phyloP scores from a whole-genome alignment of 2,113 vertebrate genomes.

The Tympanuchus pallidicinctus region DNA sequence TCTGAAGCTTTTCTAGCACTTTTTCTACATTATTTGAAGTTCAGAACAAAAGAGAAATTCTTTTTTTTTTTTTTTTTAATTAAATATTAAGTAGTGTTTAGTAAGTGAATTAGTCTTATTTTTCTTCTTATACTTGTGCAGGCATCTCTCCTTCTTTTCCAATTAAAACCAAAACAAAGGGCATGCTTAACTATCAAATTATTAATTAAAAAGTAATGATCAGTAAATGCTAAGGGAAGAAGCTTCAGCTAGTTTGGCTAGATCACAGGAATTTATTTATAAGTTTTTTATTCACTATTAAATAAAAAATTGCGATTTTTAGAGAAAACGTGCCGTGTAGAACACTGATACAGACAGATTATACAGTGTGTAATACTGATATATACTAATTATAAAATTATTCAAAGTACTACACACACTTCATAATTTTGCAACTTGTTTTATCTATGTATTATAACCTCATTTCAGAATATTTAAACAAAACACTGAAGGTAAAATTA shows the following conservation, averaged over 20 bases:
- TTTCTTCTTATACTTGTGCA: neutral
- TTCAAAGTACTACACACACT: neutral
- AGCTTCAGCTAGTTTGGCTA: neutral
- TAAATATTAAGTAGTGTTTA: neutral
- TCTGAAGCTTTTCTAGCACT: neutral
- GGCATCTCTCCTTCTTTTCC: neutral
- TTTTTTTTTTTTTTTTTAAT: neutral
- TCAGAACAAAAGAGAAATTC: neutral
- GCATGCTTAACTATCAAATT: neutral
- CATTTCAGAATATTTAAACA: neutral
- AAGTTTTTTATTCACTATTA: neutral
- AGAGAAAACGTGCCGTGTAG: neutral
- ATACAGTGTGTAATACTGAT: neutral
- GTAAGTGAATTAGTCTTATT: neutral
- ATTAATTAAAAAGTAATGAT: neutral
- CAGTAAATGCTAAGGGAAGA: neutral
- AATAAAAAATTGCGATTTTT: neutral
- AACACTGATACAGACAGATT: too few relatives aligned
- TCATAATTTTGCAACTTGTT: slow-evolving; percentile 1
- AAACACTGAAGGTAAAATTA: neutral
- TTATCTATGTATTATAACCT: neutral
- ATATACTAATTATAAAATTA: neutral
- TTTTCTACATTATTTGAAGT: neutral
- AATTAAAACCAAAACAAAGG: neutral
- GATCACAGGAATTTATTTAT: neutral